phyloP scores from a whole-genome alignment of 2,797 vertebrate species.

The Siniperca obscura region DNA sequence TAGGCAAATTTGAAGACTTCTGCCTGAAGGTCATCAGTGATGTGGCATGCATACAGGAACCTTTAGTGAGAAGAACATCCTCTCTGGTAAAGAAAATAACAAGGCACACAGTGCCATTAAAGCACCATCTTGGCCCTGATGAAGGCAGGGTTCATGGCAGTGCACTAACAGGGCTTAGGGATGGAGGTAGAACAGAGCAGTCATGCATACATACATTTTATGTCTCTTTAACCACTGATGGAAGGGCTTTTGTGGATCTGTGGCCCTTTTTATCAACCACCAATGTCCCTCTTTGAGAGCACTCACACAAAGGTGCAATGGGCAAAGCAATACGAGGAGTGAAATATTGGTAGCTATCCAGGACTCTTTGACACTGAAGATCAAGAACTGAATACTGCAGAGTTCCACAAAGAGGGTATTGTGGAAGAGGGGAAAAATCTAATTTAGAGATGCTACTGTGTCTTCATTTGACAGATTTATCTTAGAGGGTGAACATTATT shows the following conservation, averaged over 20 bases:
- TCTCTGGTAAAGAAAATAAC: conserved; percentile 28
- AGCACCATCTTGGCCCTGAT: conserved; percentile 22
- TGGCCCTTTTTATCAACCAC: conserved; percentile 27
- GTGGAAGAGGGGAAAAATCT: background rate
- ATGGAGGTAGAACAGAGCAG: conserved; percentile 24
- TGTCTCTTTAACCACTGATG: conserved; percentile 24
- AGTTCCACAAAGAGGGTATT: background rate
- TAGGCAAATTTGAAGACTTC: conserved; percentile 40
- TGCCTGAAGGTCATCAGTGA: conserved; percentile 37
- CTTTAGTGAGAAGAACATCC: conserved; percentile 22
- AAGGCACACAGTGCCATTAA: conserved; percentile 3
- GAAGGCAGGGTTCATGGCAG: conserved; percentile 11
- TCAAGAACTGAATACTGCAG: conserved; percentile 2
- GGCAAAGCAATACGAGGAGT: conserved; percentile 7
- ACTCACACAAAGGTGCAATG: background rate
- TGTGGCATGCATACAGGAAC: conserved; percentile 21
- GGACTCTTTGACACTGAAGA: background rate
- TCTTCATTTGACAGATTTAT: background rate
- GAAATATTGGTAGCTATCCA: conserved; percentile 13
- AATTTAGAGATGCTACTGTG: background rate
- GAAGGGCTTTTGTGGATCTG: conserved; percentile 27
- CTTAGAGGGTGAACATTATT: background rate
- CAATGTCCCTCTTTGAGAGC: background rate
- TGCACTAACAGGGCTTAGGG: background rate
- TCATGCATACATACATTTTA: conserved; percentile 21